Evolutionary conservation across 2,113 vertebrate genomes (phyloP).

Genomic region (Poecilia latipinna): DNA sequence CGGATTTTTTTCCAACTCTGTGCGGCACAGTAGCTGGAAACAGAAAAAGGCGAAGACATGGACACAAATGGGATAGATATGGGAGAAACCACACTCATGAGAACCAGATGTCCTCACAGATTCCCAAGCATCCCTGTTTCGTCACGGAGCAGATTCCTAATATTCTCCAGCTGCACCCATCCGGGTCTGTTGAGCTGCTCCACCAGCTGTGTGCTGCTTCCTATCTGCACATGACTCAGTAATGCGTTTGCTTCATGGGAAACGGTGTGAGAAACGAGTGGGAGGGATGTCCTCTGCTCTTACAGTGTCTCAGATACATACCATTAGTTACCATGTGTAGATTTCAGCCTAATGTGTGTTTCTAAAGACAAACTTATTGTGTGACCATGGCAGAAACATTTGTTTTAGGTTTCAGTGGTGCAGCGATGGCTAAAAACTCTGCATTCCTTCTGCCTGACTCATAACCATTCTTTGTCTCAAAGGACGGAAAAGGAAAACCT

Average conservation of each 20-base stretch:
- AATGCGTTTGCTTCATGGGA: conserved; percentile 14
- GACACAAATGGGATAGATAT: conserved; percentile 11
- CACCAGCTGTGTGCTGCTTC: conserved; percentile 45
- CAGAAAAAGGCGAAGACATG: not conserved
- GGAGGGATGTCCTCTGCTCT: not conserved
- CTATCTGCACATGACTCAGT: conserved; percentile 15
- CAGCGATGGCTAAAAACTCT: not conserved
- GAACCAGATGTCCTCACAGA: conserved; percentile 72
- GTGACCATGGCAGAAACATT: not conserved
- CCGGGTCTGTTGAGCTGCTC: conserved; percentile 14
- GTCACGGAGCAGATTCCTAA: conserved; percentile 34
- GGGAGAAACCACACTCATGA: conserved; percentile 62
- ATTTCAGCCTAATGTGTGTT: not conserved
- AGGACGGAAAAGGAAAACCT: not conserved
- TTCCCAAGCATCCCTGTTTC: conserved; percentile 57
- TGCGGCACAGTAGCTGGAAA: not conserved
- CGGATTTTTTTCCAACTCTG: conserved; percentile 3
- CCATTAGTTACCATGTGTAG: not conserved
- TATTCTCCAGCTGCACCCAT: conserved; percentile 44
- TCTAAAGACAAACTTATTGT: no score
- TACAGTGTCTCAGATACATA: not conserved
- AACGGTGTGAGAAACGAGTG: conserved; percentile 24
- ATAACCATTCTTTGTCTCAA: conserved; percentile 2
- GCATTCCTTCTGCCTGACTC: conserved; percentile 53
- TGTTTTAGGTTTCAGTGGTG: not conserved